A percentile compares a stretch with the other conserved stretches of the same genome.
Evolutionary conservation across 2,113 vertebrate genomes (phyloP).

Genomic region (Laticauda colubrina): DNA sequence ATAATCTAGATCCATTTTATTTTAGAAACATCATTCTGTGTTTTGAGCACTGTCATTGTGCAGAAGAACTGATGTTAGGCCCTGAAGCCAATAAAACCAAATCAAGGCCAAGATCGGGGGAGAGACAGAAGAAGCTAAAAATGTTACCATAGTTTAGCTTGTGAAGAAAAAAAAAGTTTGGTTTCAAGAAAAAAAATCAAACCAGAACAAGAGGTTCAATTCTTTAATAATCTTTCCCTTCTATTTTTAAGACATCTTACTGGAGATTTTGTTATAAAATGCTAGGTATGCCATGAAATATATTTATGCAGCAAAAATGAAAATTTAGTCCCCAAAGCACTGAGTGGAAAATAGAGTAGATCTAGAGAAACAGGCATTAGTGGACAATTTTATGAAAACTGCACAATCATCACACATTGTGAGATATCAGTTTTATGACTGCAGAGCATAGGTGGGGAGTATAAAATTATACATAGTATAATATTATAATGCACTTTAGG

Average conservation of each 20-base stretch:
- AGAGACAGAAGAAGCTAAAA: neutral
- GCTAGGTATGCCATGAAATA: neutral
- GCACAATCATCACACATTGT: neutral
- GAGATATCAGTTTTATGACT: neutral
- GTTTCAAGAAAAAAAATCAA: neutral
- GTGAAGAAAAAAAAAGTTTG: no score
- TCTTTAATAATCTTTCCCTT: neutral
- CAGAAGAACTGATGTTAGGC: neutral
- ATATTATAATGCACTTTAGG: neutral
- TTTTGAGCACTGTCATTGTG: neutral
- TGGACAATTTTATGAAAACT: neutral
- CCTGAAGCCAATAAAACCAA: neutral
- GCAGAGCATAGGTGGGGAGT: neutral
- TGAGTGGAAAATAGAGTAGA: neutral
- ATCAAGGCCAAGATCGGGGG: neutral
- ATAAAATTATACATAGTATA: neutral
- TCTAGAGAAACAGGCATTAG: neutral
- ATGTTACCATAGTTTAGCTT: neutral
- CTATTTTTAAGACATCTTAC: no score
- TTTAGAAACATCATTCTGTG: neutral
- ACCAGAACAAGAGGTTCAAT: neutral
- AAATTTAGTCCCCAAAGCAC: neutral
- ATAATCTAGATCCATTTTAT: neutral
- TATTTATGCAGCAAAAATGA: neutral
- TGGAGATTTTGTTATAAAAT: neutral